Conservation (phyloP, 2,797 vertebrate species). For the Ataeniobius toweri region DNA sequence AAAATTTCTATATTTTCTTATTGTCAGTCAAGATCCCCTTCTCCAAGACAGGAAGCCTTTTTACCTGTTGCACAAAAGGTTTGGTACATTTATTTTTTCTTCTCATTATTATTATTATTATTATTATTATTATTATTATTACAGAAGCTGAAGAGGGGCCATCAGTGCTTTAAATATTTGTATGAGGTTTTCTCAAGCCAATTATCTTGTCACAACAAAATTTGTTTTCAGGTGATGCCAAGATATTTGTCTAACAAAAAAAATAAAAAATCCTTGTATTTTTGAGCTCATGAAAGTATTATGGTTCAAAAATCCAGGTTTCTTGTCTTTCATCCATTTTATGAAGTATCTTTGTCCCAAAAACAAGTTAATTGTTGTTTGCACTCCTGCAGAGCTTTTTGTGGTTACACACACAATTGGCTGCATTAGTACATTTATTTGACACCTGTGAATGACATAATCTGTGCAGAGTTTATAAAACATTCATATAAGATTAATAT, state of each 20-base stretch:
- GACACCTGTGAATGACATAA: too few species aligned
- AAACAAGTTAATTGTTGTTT: too few species aligned
- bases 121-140: background rate
- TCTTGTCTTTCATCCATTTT: too few species aligned
- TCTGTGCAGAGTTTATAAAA: too few species aligned
- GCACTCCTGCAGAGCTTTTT: too few species aligned
- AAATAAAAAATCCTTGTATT: background rate
- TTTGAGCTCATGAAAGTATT: background rate
- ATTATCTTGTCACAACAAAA: background rate
- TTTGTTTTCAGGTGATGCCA: too few species aligned
- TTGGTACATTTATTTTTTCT: conserved; percentile 8
- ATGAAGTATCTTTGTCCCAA: too few species aligned
- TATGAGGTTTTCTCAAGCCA: background rate
- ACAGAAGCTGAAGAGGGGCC: background rate
- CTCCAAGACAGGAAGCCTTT: conserved; percentile 68
- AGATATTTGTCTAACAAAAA: too few species aligned
- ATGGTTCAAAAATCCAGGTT: background rate
- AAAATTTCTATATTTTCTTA: background rate
- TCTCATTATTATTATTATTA: background rate
- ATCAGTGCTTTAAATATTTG: background rate
- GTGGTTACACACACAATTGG: too few species aligned
- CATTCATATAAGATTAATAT: too few species aligned
- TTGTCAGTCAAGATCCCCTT: conserved; percentile 83
- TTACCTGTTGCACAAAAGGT: conserved; percentile 75
- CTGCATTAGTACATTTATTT: too few species aligned